A percentile compares a stretch with the other conserved stretches of the same genome.
Conservation (phyloP, 2,888 invertebrate species). For the Aleiodes testaceus region DNA sequence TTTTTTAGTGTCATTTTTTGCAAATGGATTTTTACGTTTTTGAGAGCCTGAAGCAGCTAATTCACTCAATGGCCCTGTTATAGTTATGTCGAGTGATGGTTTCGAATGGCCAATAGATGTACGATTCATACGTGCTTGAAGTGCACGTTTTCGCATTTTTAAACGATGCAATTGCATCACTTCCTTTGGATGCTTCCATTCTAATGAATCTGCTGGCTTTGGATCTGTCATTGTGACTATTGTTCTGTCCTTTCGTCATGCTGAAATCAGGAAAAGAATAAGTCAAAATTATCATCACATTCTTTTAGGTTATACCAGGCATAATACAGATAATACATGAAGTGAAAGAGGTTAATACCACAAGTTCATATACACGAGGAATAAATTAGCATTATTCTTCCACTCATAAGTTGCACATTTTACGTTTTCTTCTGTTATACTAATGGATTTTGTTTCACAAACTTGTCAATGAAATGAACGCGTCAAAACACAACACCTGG, state of each 20-base stretch:
- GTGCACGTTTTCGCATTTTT: conserved; percentile 84
- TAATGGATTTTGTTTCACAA: conserved; percentile 13
- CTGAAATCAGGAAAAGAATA: neutral
- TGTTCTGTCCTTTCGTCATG: neutral
- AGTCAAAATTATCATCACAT: neutral
- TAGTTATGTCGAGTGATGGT: conserved; percentile 60
- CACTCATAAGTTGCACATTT: neutral
- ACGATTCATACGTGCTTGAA: conserved; percentile 80
- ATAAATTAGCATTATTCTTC: neutral
- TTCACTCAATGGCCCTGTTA: conserved; percentile 42
- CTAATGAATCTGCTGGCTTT: conserved; percentile 50
- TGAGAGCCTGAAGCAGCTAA: conserved; percentile 70
- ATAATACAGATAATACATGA: neutral
- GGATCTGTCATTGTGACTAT: conserved; percentile 34
- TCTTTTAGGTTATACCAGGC: conserved; percentile 15
- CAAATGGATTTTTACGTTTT: conserved; percentile 87
- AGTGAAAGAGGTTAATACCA: neutral
- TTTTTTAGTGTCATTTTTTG: conserved; percentile 74
- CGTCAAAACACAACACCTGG: conserved; percentile 26
- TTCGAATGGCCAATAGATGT: conserved; percentile 59
- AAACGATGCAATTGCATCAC: conserved; percentile 84
- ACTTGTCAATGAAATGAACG: neutral
- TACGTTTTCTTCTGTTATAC: too few relatives aligned
- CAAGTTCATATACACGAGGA: neutral
- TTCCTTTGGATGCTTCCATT: conserved; percentile 76